Percentiles rank a stretch among this genome's conserved stretches.
These are phyloP conservation scores for Spodoptera exigua DNA, from an alignment of 2,888 invertebrate genomes.

Conservation along the genomic window DNA sequence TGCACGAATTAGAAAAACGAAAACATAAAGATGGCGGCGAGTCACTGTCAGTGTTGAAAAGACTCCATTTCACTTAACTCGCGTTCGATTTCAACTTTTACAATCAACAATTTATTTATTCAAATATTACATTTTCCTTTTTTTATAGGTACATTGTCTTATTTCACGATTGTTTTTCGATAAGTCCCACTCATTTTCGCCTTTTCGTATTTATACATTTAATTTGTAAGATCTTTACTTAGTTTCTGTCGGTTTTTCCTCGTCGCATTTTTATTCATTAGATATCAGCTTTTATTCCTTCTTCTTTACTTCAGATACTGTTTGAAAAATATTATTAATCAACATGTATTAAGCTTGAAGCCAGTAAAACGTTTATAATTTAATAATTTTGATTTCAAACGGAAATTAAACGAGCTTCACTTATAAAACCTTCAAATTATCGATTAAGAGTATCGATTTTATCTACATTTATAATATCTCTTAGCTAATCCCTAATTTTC, in stretches of 20 bases:
- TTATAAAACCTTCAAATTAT: neutral
- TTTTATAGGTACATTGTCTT: constrained; percentile 17
- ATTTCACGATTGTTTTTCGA: constrained; percentile 27
- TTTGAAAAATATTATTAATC: too few species aligned
- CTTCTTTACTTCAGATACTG: too few species aligned
- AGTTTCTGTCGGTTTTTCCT: neutral
- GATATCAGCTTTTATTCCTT: neutral
- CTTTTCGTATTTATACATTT: constrained; percentile 23
- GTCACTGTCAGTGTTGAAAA: constrained; percentile 26
- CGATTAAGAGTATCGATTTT: constrained; percentile 21
- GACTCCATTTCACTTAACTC: constrained; percentile 18
- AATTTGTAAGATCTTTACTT: constrained; percentile 19
- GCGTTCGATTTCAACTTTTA: constrained; percentile 18
- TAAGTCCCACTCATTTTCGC: constrained; percentile 24
- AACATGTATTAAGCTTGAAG: too few species aligned
- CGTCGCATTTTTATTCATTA: neutral
- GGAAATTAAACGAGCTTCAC: neutral
- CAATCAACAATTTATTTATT: constrained; percentile 38
- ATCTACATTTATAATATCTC: constrained; percentile 30
- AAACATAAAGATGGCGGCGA: constrained; percentile 34
- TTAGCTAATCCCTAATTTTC: constrained; percentile 58
- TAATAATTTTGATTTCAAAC: too few species aligned
- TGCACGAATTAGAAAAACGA: constrained; percentile 12
- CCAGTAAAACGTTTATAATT: too few species aligned
- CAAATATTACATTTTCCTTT: constrained; percentile 29